phyloP scores from a whole-genome alignment of 30 jellyfish, hydroid and myxozoan genomes.

The Clytia hemisphaerica region DNA sequence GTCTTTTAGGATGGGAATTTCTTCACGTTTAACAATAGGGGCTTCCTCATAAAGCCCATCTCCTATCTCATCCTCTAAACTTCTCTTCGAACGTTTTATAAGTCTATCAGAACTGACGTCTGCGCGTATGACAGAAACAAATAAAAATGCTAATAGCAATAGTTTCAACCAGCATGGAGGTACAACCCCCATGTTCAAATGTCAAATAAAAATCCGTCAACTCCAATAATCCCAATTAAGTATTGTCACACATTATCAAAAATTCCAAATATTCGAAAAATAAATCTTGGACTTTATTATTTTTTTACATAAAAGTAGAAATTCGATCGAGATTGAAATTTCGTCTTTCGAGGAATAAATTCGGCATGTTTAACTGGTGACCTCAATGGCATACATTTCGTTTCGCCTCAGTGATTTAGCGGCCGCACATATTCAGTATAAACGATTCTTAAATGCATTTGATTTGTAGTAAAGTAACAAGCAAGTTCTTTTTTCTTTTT shows the following conservation, averaged over 20 bases:
- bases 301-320: not conserved
- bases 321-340: not conserved
- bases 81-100: constrained; percentile 60
- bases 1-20: not conserved
- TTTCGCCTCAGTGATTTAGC: constrained; percentile 44
- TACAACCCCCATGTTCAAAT: constrained; percentile 25
- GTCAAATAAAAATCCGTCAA: no score
- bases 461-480: no score
- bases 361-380: constrained; percentile 36
- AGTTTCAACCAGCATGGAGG: constrained; percentile 19
- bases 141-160: constrained; percentile 3
- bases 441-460: no score
- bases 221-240: no score
- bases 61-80: constrained; percentile 56
- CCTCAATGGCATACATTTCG: constrained; percentile 32
- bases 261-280: not conserved
- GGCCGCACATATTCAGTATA: no score
- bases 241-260: not conserved
- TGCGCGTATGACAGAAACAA: constrained; percentile 3
- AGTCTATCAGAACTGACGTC: constrained; percentile 12
- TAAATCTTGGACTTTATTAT: not conserved
- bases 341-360: not conserved
- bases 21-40: constrained; percentile 31
- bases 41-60: constrained; percentile 62
- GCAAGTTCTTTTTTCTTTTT: no score